These are phyloP conservation scores for Climacteris rufus DNA, from an alignment of 2,113 vertebrate species.

Conservation along the genomic window DNA sequence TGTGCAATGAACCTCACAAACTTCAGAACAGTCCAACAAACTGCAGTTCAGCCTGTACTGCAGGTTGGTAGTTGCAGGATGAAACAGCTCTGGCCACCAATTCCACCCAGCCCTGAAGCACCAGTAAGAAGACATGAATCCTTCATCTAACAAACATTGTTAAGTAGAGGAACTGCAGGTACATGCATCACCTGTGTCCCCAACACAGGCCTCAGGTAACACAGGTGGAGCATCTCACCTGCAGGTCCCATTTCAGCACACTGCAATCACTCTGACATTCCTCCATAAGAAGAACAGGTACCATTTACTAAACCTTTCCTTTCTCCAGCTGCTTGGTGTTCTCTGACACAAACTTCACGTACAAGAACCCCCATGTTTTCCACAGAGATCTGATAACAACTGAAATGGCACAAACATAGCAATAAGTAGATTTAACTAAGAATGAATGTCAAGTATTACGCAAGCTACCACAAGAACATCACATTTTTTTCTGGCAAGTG, in stretches of 20 bases:
- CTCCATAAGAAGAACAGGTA: neutral
- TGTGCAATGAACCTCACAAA: neutral
- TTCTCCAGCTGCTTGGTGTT: neutral
- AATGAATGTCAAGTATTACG: neutral
- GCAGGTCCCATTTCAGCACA: neutral
- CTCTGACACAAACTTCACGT: neutral
- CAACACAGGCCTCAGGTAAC: neutral
- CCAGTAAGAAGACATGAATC: neutral
- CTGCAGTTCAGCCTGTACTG: neutral
- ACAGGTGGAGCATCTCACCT: neutral
- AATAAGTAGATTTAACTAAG: neutral
- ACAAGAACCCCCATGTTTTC: neutral
- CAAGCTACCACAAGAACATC: neutral
- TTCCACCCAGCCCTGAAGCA: neutral
- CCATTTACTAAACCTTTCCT: neutral
- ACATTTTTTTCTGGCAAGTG: neutral
- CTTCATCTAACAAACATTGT: neutral
- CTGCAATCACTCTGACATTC: neutral
- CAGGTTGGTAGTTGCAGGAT: neutral
- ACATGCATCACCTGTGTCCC: neutral
- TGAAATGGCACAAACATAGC: neutral
- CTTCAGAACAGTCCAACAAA: neutral
- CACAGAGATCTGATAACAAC: neutral
- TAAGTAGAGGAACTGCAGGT: neutral
- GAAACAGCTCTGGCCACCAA: neutral